Base-by-base conservation (phyloP, 2,888 invertebrate species). In the Scrobipalpa atriplicella region DNA sequence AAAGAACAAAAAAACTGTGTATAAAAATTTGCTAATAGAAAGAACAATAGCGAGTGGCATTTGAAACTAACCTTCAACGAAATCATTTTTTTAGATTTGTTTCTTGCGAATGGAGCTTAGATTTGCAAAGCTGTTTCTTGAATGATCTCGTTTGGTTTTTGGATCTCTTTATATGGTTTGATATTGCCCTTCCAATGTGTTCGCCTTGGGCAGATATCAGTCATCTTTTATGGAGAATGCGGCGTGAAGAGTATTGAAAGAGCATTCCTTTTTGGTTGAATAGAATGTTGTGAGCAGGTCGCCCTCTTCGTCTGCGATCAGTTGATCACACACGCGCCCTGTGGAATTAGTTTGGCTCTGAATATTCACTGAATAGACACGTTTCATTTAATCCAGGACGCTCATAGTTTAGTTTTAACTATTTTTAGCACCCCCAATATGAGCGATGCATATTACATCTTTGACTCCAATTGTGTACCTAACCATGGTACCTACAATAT, bases 121-220 rank as follows among this genome's bases (percentile, higher is more conserved):
- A 63, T 69, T 60, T 67, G 62, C 65, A 68, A 63, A 66, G 74
- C 71, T 74, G 75, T 73, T 71, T 67, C 67, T 62, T 70, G 83
- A 83, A 79, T 84, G 83, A 82, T 82, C 75, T 73, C 69, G 72
- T 67, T 71, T 69, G 74, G 69, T 69, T 69, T 67, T 69, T 67
- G 75, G 73, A 76, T 77, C 78, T 79, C 83, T 84, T 84, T 84
- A 84, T 84, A 84, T 83, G 72, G 73, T 72, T 52, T 43, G 52
- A 41, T 29, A 43, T 38, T 67, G 69, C 78, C 81, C 81, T 79
- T 73, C 80, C 78, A 78, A 69, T 70, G 71, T 65, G 70, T 73
- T 64, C 74, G 80, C 79, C 80, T 81, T 81, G 78, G 52, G 52
- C 70, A 76, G 75, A 75, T 75, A 80, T 79, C 75, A 74, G 72